Percentiles rank a stretch among this genome's conserved stretches.
Evolutionary conservation across 2,888 invertebrate genomes (phyloP).

Genomic region (Stegana nigrithorax): DNA sequence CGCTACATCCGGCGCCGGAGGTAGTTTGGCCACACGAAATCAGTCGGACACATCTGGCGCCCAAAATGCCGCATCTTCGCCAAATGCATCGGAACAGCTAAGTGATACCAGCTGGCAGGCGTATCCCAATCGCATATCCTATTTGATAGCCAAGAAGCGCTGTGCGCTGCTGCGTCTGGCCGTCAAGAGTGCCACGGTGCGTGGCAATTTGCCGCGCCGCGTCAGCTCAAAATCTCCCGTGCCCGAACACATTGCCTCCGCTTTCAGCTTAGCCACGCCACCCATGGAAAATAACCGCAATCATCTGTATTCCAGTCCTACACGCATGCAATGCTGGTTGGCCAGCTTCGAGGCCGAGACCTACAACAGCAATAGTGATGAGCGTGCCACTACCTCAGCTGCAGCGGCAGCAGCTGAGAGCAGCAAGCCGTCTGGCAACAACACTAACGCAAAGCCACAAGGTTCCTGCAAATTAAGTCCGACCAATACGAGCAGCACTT

Average conservation of each 20-base stretch:
- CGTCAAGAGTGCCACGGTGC: conserved; percentile 69
- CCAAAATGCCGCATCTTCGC: conserved; percentile 5
- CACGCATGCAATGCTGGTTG: conserved; percentile 3
- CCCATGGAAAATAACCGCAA: conserved; percentile 14
- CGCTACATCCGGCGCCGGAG: conserved; percentile 24
- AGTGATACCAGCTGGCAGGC: conserved; percentile 47
- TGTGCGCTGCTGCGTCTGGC: conserved; percentile 76
- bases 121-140: conserved; percentile 78
- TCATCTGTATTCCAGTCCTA: conserved; percentile 8
- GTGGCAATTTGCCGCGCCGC: conserved; percentile 41
- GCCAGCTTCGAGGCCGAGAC: neutral
- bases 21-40: conserved; percentile 27
- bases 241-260: conserved; percentile 11
- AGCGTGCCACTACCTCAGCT: conserved; percentile 54
- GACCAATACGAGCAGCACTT: neutral
- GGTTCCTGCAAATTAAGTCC: neutral
- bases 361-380: conserved; percentile 38
- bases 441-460: neutral
- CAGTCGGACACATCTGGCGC: conserved; percentile 29
- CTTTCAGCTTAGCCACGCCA: neutral
- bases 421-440: neutral
- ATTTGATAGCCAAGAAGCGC: conserved; percentile 79
- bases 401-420: conserved; percentile 40
- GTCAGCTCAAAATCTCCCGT: conserved; percentile 47
- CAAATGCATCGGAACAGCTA: conserved; percentile 35